Percentiles rank a stretch among this genome's conserved stretches.
phyloP scores from a whole-genome alignment of 2,797 vertebrate species.

The Kryptolebias ocellatus region DNA sequence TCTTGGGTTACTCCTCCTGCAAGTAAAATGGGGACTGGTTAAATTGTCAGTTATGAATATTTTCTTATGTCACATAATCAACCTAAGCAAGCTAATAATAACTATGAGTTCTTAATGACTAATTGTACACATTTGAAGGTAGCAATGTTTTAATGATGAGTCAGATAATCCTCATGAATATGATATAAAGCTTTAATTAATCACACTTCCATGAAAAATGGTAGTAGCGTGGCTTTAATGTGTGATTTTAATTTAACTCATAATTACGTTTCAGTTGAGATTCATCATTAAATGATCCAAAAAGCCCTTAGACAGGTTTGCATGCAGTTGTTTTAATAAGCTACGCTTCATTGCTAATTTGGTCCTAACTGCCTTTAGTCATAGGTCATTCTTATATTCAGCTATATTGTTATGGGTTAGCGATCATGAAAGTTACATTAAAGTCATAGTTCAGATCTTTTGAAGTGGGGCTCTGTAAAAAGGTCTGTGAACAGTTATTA shows the following conservation, averaged over 20 bases:
- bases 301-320: neutral
- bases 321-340: constrained; percentile 1
- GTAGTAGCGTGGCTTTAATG: constrained; percentile 9
- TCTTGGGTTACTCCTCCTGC: neutral
- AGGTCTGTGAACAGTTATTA: no score
- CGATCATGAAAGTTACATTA: neutral
- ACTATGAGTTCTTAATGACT: constrained; percentile 5
- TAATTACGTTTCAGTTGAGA: constrained; percentile 17
- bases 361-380: neutral
- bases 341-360: neutral
- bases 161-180: constrained; percentile 7
- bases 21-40: constrained; percentile 8
- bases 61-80: neutral
- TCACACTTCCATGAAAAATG: constrained; percentile 13
- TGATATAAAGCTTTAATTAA: constrained; percentile 30
- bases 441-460: no score
- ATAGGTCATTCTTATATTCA: neutral
- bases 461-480: no score
- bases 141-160: constrained; percentile 27
- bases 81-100: constrained; percentile 2
- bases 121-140: constrained; percentile 10
- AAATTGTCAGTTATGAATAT: constrained; percentile 6
- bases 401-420: neutral
- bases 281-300: constrained; percentile 22
- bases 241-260: constrained; percentile 30